A percentile compares a stretch with the other conserved stretches of the same genome.
These are phyloP conservation scores for Pedionomus torquatus DNA, from an alignment of 2,113 vertebrate genomes.

Conservation along the genomic window DNA sequence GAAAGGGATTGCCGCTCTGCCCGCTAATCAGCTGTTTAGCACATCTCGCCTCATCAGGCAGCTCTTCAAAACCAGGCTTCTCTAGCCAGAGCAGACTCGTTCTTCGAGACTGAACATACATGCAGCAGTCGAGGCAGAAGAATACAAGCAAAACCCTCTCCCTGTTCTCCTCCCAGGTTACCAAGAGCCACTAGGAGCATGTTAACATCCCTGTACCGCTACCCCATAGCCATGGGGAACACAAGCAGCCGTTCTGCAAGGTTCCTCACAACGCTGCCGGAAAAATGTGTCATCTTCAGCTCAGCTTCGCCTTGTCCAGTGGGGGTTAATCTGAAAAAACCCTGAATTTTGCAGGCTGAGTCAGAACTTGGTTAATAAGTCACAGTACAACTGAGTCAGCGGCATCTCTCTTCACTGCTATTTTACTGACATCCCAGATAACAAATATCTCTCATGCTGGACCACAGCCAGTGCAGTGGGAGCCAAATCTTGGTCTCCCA, in stretches of 20 bases:
- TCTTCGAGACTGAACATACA: background rate
- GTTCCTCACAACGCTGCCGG: background rate
- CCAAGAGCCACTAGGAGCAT: background rate
- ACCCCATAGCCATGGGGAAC: background rate
- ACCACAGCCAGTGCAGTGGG: background rate
- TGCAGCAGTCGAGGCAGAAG: background rate
- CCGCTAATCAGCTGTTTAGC: background rate
- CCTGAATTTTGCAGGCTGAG: background rate
- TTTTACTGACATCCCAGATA: background rate
- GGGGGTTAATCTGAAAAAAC: background rate
- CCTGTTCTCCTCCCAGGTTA: background rate
- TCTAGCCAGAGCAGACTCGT: background rate
- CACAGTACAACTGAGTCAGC: conserved; percentile 25
- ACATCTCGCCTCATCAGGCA: background rate
- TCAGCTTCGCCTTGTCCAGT: background rate
- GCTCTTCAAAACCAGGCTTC: background rate
- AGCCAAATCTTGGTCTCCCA: conserved; percentile 1
- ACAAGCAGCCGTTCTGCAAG: background rate
- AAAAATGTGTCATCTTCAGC: background rate
- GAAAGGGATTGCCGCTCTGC: background rate
- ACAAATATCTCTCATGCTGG: background rate
- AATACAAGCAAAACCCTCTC: background rate
- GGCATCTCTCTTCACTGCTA: background rate
- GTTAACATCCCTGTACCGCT: background rate
- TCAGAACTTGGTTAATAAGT: conserved; percentile 10